A percentile compares a stretch with the other conserved stretches of the same genome.
These are phyloP conservation scores for Dasysyrphus albostriatus DNA, from an alignment of 2,888 invertebrate genomes.

Conservation along the genomic window DNA sequence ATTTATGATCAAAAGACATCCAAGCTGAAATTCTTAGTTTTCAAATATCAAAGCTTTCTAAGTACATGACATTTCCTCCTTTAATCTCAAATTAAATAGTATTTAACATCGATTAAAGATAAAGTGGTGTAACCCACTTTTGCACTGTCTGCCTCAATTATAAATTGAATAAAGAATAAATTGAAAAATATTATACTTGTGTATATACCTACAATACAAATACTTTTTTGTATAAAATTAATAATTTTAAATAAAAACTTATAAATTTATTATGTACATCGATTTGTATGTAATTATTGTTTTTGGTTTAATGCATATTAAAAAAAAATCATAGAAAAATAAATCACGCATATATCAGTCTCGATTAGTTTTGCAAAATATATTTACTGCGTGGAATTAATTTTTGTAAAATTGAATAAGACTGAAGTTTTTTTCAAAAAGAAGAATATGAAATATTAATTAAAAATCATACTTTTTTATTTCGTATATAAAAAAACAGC, in stretches of 20 bases:
- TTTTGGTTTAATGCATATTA: conserved; percentile 59
- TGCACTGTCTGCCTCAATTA: too few relatives aligned
- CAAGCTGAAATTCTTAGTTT: too few relatives aligned
- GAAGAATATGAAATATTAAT: background rate
- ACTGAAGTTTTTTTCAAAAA: conserved; percentile 15
- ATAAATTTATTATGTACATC: conserved; percentile 44
- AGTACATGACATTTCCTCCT: too few relatives aligned
- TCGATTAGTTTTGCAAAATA: conserved; percentile 53
- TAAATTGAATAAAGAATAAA: conserved; percentile 17
- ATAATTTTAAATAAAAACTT: conserved; percentile 5
- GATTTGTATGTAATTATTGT: conserved; percentile 25
- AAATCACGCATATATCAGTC: conserved; percentile 61
- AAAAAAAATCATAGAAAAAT: conserved; percentile 18
- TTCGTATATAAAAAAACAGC: background rate
- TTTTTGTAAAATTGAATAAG: conserved; percentile 22
- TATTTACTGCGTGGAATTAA: conserved; percentile 41
- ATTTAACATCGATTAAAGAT: too few relatives aligned
- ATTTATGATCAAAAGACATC: too few relatives aligned
- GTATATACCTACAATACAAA: conserved; percentile 9
- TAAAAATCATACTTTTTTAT: background rate
- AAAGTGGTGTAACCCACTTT: too few relatives aligned
- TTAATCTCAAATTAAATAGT: too few relatives aligned
- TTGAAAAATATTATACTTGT: background rate
- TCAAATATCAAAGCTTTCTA: too few relatives aligned
- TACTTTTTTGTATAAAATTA: conserved; percentile 2